These are phyloP conservation scores for Lepidurus apus DNA, from an alignment of 1,140 invertebrate species.

Conservation along the genomic window DNA sequence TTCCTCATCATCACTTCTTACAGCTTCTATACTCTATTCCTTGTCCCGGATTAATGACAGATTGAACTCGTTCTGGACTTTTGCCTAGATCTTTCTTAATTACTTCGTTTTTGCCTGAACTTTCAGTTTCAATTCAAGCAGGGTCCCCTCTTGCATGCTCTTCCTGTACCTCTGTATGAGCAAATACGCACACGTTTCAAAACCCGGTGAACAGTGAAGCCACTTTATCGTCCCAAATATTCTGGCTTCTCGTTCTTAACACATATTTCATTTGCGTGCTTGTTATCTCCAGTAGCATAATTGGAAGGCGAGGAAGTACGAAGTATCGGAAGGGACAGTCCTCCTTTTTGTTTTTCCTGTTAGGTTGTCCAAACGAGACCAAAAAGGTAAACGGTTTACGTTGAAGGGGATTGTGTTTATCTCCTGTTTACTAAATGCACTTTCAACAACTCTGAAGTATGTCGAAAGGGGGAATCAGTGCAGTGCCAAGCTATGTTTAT, in stretches of 20 bases:
- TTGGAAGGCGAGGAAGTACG: background rate
- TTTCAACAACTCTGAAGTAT: background rate
- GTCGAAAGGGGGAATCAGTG: background rate
- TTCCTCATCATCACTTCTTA: background rate
- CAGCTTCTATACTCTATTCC: background rate
- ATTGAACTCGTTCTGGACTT: too few species aligned
- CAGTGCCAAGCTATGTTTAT: slow-evolving; percentile 19
- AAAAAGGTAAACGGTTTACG: background rate
- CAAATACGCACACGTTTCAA: background rate
- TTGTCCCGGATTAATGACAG: background rate
- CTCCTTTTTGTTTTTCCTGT: background rate
- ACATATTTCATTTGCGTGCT: background rate
- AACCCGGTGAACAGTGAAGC: background rate
- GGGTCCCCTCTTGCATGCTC: too few species aligned
- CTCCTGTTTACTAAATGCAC: background rate
- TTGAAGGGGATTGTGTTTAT: background rate
- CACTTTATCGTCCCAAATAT: background rate
- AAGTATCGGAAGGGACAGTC: background rate
- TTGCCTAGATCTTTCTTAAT: too few species aligned
- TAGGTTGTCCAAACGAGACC: background rate
- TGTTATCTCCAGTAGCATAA: background rate
- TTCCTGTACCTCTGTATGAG: background rate
- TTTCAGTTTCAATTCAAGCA: too few species aligned
- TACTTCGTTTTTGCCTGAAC: too few species aligned
- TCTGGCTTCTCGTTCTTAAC: background rate